Percentiles rank a stretch among this genome's conserved stretches.
These are phyloP conservation scores for Hypotaenidia okinawae DNA, from an alignment of 2,797 vertebrate genomes.

Conservation along the genomic window DNA sequence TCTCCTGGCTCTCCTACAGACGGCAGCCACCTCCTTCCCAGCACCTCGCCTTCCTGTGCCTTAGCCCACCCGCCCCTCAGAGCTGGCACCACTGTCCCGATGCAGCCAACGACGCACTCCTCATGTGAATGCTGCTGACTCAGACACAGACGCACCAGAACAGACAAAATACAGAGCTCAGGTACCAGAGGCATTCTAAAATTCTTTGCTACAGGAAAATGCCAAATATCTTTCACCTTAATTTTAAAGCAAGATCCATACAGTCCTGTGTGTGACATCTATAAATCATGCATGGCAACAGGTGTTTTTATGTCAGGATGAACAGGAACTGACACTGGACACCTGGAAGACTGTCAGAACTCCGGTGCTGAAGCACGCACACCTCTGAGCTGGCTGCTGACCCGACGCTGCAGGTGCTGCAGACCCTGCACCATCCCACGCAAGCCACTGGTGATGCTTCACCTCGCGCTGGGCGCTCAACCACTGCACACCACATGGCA, in stretches of 20 bases:
- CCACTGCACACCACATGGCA: rapidly evolving
- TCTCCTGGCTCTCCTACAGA: neutral
- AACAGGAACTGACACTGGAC: constrained; percentile 25
- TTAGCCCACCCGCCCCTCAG: neutral
- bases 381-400: neutral
- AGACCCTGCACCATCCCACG: rapidly evolving
- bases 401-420: neutral
- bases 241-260: constrained; percentile 28
- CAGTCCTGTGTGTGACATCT: neutral
- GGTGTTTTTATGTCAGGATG: constrained; percentile 18
- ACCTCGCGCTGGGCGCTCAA: neutral
- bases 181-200: neutral
- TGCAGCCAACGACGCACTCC: too few relatives aligned
- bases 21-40: neutral
- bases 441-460: neutral
- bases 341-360: constrained; percentile 34
- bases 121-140: neutral
- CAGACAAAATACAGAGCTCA: neutral
- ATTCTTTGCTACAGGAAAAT: neutral
- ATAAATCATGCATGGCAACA: constrained; percentile 46
- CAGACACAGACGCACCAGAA: neutral
- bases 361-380: neutral
- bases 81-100: rapidly evolving
- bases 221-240: neutral
- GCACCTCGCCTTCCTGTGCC: neutral